Base-by-base conservation (phyloP, 2,113 vertebrate genomes). In the Sander vitreus region DNA sequence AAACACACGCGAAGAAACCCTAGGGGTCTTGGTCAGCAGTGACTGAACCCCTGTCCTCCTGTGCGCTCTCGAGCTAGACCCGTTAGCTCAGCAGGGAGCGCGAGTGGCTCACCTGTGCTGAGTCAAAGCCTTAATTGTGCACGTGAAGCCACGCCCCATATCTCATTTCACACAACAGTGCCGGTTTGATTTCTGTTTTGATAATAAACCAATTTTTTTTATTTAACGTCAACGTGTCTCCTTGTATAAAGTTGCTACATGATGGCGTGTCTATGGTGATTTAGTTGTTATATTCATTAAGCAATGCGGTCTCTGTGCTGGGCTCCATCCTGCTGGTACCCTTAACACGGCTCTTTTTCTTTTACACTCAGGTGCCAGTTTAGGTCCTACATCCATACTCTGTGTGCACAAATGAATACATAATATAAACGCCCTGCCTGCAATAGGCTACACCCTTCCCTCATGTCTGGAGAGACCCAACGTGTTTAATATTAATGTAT, bases 81-180 rank as follows among this genome's bases (percentile, higher is more conserved):
- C 21, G 59, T n/a, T 30, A 57, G 39, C 60, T n/a, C 39, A 57
- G 39, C 60, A 3, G 50, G 2, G 73, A 43, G 1, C 48, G 60
- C n/a, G 73, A 65, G 55, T 0, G 3, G n/a, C 54, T 82, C 73
- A 92, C 89, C 89, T 92, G 82, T 57, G 47, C 53, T 1, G 54
- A 72, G 5, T 59, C 72, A 80, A 67, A 73, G 59, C 39, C 36
- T 12, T 63, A 54, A 76, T 71, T 77, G 64, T 62, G 25, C 36
- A 18, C 0, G n/a, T 21, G 58, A 89, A 43, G 66, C 68, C 89
- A 83, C 88, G 80, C 92, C 89, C 80, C 77, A 59, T 6, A 14
- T 18, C 51, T 18, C 4, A 18, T 66, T 21, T 67, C 53, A 58
- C 73, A 33, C 0, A 50, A 66, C 39, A 64, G 63, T 47, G 18